phyloP scores from a whole-genome alignment of 2,113 vertebrate species.

The Anguilla rostrata region DNA sequence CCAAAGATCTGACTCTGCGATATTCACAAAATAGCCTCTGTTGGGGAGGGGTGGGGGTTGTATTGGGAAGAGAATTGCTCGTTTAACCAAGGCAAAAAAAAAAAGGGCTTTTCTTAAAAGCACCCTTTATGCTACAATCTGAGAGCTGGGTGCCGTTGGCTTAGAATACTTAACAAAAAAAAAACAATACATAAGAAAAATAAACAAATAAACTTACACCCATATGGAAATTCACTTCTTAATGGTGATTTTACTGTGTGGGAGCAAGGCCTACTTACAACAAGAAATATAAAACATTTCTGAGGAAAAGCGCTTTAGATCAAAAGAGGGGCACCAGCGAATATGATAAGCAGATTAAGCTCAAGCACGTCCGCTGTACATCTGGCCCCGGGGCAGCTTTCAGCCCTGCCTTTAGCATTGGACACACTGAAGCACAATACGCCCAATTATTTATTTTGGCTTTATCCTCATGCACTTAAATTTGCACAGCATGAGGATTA shows the following conservation, averaged over 20 bases:
- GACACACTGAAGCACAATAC: background rate
- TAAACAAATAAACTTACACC: background rate
- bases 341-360: background rate
- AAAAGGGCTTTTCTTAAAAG: background rate
- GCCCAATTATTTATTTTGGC: background rate
- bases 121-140: background rate
- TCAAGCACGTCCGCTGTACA: background rate
- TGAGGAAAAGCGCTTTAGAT: background rate
- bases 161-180: background rate
- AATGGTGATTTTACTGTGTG: background rate
- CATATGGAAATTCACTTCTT: background rate
- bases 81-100: conserved; percentile 3
- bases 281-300: background rate
- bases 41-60: background rate
- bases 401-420: background rate
- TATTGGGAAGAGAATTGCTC: background rate
- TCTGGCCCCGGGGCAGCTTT: background rate
- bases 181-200: background rate
- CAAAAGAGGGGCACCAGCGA: background rate
- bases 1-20: conserved; percentile 15
- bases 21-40: conserved; percentile 4
- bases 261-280: background rate
- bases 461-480: background rate
- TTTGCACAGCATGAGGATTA: conserved; percentile 40
- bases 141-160: background rate